Evolutionary conservation across 2,113 vertebrate genomes (phyloP).

Genomic region (Hydrochoerus hydrochaeris): DNA sequence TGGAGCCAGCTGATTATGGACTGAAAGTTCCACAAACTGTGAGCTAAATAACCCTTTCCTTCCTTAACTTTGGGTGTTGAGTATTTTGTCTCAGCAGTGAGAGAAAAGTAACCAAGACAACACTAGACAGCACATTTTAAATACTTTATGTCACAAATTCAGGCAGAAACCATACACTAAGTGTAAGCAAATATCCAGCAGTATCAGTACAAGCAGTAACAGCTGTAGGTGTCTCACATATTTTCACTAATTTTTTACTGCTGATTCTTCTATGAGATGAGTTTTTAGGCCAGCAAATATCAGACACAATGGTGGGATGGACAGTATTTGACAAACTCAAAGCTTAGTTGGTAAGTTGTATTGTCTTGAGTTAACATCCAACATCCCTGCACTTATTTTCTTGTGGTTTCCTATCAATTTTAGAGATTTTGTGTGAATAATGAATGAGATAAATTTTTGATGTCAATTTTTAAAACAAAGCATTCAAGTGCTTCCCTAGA

Average conservation of each 20-base stretch:
- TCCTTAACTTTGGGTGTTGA: no score
- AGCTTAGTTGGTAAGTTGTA: neutral
- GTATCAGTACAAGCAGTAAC: neutral
- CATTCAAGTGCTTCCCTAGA: neutral
- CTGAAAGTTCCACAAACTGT: no score
- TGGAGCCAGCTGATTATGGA: no score
- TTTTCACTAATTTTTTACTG: neutral
- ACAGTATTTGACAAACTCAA: neutral
- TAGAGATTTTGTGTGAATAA: neutral
- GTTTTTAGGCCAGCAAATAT: neutral
- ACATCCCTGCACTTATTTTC: neutral
- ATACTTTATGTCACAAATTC: constrained; percentile 1
- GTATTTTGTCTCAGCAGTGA: no score
- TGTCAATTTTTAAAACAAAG: neutral
- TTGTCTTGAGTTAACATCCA: neutral
- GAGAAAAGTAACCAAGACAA: neutral
- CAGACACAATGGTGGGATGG: neutral
- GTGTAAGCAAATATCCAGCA: neutral
- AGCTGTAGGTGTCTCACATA: neutral
- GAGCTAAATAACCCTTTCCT: no score
- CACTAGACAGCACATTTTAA: neutral
- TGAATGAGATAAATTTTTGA: neutral
- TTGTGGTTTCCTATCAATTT: neutral
- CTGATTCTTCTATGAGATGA: neutral
- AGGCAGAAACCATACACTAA: neutral